These are phyloP conservation scores for Drosophila gunungcola DNA, from an alignment of 1,140 invertebrate genomes.

Conservation along the genomic window DNA sequence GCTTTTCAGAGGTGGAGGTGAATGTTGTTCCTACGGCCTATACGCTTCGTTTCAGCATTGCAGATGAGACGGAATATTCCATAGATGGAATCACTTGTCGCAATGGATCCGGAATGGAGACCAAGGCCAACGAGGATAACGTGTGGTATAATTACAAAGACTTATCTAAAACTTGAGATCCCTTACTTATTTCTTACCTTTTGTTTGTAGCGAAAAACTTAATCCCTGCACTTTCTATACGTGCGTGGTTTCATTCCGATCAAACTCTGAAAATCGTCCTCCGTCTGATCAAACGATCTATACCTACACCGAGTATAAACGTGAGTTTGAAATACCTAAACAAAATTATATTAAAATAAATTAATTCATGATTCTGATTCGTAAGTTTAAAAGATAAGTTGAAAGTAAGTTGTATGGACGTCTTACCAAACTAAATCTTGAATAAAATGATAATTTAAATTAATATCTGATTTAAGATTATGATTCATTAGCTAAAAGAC, in stretches of 20 bases:
- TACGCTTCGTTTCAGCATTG: constrained; percentile 52
- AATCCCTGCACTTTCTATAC: constrained; percentile 67
- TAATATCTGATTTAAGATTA: not conserved
- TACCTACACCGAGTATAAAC: constrained; percentile 61
- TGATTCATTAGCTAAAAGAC: no score
- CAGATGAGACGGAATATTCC: constrained; percentile 40
- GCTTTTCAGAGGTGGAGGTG: constrained; percentile 36
- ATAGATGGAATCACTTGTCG: constrained; percentile 56
- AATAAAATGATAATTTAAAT: no score
- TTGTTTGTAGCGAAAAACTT: constrained; percentile 49
- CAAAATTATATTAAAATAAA: not conserved
- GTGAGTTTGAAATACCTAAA: constrained; percentile 31
- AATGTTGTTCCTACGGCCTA: constrained; percentile 42
- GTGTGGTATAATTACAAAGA: constrained; percentile 48
- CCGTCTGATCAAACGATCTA: constrained; percentile 31
- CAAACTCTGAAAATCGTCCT: constrained; percentile 1
- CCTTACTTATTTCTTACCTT: no score
- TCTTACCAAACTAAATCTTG: no score
- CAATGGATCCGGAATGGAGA: constrained; percentile 13
- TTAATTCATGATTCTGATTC: not conserved
- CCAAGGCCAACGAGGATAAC: constrained; percentile 34
- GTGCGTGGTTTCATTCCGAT: constrained; percentile 35
- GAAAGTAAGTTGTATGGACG: no score
- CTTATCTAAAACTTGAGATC: not conserved
- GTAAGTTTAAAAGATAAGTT: no score